Evolutionary conservation across 2,888 invertebrate genomes (phyloP).

Genomic region (Chalcis sispes): DNA sequence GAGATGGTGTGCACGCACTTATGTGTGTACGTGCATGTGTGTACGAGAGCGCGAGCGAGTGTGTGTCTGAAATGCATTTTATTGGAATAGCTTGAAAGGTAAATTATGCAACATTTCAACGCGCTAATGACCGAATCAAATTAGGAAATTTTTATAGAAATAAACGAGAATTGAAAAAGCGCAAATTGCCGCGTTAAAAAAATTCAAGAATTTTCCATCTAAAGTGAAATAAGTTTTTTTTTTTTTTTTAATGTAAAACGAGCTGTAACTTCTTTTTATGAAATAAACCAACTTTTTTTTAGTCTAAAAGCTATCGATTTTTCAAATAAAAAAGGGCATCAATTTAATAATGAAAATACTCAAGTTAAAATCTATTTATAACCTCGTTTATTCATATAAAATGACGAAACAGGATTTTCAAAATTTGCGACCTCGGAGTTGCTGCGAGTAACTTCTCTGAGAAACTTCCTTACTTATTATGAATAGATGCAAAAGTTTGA

Average conservation of each 20-base stretch:
- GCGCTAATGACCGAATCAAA: not conserved
- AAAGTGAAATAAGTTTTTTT: slow-evolving; percentile 13
- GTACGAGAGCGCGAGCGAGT: too few relatives aligned
- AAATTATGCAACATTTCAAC: not conserved
- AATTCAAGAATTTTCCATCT: slow-evolving; percentile 11
- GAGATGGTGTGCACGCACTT: too few relatives aligned
- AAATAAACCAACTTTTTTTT: slow-evolving; percentile 16
- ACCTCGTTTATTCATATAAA: not conserved
- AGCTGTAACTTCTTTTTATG: slow-evolving; percentile 1
- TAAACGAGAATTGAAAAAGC: slow-evolving; percentile 6
- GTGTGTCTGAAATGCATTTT: not conserved
- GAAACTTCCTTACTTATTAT: slow-evolving; percentile 7
- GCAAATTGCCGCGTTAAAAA: slow-evolving; percentile 13
- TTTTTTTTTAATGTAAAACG: not conserved
- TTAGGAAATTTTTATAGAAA: not conserved
- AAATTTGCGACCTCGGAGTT: not conserved
- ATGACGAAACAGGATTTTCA: not conserved
- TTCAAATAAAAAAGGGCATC: not conserved
- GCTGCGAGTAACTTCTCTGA: not conserved
- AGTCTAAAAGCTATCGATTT: slow-evolving; percentile 3
- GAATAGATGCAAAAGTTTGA: not conserved
- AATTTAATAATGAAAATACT: slow-evolving; percentile 23
- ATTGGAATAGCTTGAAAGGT: not conserved
- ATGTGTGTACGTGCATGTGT: too few relatives aligned
- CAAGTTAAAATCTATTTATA: not conserved